Evolutionary conservation across 2,888 invertebrate species (phyloP).

Genomic region (Glaucopsyche alexis): DNA sequence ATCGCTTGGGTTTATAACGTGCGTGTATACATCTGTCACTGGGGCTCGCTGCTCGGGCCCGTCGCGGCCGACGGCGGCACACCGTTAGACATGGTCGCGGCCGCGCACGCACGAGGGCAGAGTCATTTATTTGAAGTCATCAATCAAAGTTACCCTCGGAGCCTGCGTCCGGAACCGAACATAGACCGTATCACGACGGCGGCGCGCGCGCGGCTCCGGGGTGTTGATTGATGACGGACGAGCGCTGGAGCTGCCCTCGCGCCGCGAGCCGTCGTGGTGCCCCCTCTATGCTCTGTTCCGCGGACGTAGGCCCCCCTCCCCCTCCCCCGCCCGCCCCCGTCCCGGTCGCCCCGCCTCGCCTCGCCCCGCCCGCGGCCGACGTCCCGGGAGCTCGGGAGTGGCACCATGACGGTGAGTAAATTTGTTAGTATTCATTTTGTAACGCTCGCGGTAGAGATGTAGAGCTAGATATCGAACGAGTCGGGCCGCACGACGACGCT

Average conservation of each 20-base stretch:
- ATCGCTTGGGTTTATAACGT: not conserved
- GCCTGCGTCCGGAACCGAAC: constrained; percentile 76
- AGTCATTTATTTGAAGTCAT: constrained; percentile 80
- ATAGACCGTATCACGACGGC: constrained; percentile 69
- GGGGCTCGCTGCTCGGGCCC: constrained; percentile 2
- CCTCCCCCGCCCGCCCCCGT: constrained; percentile 41
- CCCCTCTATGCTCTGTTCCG: constrained; percentile 78
- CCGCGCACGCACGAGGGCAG: constrained; percentile 59
- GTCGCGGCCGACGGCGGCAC: constrained; percentile 1
- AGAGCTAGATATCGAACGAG: not conserved
- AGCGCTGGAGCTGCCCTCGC: constrained; percentile 62
- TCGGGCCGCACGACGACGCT: not conserved
- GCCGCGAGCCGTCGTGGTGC: constrained; percentile 72
- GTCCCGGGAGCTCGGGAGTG: constrained; percentile 52
- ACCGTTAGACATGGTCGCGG: constrained; percentile 25
- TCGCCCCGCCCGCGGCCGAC: constrained; percentile 22
- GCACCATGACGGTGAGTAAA: constrained; percentile 72
- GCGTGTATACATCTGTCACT: constrained; percentile 1
- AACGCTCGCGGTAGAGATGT: not conserved
- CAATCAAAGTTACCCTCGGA: constrained; percentile 68
- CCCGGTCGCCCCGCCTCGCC: not conserved
- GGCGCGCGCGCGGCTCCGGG: constrained; percentile 31
- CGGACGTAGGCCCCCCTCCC: constrained; percentile 62
- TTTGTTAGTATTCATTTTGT: constrained; percentile 36
- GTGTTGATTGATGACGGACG: constrained; percentile 78